These are phyloP conservation scores for Cheilosia impressa DNA, from an alignment of 2,888 invertebrate species.

Conservation along the genomic window DNA sequence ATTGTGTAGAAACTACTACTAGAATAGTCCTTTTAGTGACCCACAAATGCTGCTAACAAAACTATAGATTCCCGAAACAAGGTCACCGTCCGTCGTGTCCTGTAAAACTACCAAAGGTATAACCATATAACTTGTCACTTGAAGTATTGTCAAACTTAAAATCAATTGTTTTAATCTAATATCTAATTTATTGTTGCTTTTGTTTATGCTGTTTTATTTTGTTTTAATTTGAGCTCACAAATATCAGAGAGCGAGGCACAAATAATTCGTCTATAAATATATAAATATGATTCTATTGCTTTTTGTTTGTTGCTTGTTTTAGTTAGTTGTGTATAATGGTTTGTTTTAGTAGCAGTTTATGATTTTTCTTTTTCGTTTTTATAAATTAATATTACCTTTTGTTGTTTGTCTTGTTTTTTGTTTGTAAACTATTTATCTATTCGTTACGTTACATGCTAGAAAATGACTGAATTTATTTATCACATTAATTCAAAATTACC, in stretches of 20 bases:
- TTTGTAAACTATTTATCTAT: slow-evolving; percentile 19
- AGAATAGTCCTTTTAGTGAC: too few species aligned
- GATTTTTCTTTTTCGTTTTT: slow-evolving; percentile 6
- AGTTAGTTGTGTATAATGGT: slow-evolving; percentile 14
- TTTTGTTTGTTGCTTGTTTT: not conserved
- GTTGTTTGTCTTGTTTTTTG: slow-evolving; percentile 5
- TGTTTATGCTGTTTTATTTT: not conserved
- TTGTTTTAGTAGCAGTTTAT: slow-evolving; percentile 16
- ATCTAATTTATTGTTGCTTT: not conserved
- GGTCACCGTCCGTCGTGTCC: too few species aligned
- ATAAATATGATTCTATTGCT: slow-evolving; percentile 39
- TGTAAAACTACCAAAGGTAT: too few species aligned
- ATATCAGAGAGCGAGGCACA: slow-evolving; percentile 58
- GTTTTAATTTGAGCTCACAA: slow-evolving; percentile 42
- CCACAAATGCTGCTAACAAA: too few species aligned
- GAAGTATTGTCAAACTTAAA: not conserved
- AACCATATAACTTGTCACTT: not conserved
- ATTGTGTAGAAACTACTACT: too few species aligned
- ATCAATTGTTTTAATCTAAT: not conserved
- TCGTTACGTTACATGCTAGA: slow-evolving; percentile 46
- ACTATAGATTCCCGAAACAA: too few species aligned
- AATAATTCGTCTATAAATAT: slow-evolving; percentile 62
- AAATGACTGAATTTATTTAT: slow-evolving; percentile 63
- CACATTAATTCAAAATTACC: slow-evolving; percentile 66
- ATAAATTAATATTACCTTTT: slow-evolving; percentile 6